Conservation (phyloP, 2,797 vertebrate genomes). For the Mionectes olivaceus region DNA sequence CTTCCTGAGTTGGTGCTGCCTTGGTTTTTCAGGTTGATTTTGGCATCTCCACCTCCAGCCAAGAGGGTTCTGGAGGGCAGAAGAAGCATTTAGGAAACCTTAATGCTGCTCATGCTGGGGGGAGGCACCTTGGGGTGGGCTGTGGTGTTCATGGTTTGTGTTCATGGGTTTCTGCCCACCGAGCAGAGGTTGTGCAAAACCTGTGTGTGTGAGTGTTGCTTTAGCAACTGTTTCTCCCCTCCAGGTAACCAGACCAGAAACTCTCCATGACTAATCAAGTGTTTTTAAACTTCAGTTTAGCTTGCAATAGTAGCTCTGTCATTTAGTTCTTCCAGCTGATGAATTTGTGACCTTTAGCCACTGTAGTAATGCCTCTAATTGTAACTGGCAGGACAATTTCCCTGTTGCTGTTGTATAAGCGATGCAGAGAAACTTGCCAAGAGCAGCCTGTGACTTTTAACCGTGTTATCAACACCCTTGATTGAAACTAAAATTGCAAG, state of each 20-base stretch:
- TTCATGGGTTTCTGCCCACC: background rate
- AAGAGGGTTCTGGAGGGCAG: background rate
- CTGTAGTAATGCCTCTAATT: background rate
- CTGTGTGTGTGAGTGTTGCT: accelerated
- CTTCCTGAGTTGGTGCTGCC: background rate
- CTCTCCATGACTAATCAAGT: background rate
- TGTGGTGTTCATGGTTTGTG: background rate
- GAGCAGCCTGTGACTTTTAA: slow-evolving; percentile 15
- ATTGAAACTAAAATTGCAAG: background rate
- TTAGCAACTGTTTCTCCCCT: background rate
- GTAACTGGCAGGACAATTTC: slow-evolving; percentile 46
- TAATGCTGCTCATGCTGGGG: accelerated
- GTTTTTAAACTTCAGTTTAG: background rate
- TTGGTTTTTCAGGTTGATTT: background rate
- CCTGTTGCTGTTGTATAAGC: background rate
- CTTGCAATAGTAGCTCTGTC: background rate
- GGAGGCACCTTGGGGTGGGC: background rate
- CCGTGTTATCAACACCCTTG: background rate
- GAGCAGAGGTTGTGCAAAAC: background rate
- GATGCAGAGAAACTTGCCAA: background rate
- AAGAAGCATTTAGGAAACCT: background rate
- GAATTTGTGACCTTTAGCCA: slow-evolving; percentile 39
- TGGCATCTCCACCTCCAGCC: background rate
- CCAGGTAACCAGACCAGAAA: background rate
- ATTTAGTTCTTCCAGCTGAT: background rate